Percentiles rank a stretch among this genome's conserved stretches.
These are phyloP conservation scores for Lepilemur ruficaudatus DNA, from an alignment of 2,797 vertebrate species.

Conservation along the genomic window DNA sequence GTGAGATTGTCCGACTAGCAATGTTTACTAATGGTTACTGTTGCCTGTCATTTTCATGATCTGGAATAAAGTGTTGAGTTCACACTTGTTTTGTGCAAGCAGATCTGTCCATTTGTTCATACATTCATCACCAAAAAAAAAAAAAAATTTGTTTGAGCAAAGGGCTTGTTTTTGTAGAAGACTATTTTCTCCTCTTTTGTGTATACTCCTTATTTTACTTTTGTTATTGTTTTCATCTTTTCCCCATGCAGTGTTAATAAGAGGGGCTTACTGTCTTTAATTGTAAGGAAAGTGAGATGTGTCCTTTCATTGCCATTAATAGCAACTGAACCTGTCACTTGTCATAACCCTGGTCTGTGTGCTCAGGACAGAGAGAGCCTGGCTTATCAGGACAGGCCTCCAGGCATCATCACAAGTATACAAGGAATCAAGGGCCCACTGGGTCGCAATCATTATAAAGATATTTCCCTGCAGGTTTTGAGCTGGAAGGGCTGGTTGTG, in stretches of 20 bases:
- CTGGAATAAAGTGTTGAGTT: neutral
- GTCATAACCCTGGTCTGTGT: neutral
- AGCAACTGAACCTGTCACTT: conserved; percentile 13
- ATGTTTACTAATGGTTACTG: neutral
- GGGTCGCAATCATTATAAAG: conserved; percentile 33
- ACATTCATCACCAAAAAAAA: neutral
- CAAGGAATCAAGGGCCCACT: conserved; percentile 38
- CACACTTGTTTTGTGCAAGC: neutral
- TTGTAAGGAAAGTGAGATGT: conserved; percentile 23
- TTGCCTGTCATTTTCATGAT: neutral
- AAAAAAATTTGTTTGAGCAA: neutral
- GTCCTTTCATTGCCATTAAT: neutral
- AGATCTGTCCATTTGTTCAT: neutral
- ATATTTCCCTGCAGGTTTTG: neutral
- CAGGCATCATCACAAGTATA: neutral
- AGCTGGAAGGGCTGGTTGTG: conserved; percentile 37
- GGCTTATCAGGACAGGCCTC: neutral
- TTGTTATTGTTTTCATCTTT: neutral
- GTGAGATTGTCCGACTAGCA: neutral
- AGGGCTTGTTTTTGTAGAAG: neutral
- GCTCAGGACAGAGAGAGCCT: neutral
- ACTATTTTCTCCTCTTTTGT: neutral
- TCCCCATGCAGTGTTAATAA: neutral
- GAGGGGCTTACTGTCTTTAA: neutral
- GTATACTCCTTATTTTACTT: neutral